These are phyloP conservation scores for Diadumene lineata DNA, from an alignment of 92 coral and sea anemone genomes.

Conservation along the genomic window DNA sequence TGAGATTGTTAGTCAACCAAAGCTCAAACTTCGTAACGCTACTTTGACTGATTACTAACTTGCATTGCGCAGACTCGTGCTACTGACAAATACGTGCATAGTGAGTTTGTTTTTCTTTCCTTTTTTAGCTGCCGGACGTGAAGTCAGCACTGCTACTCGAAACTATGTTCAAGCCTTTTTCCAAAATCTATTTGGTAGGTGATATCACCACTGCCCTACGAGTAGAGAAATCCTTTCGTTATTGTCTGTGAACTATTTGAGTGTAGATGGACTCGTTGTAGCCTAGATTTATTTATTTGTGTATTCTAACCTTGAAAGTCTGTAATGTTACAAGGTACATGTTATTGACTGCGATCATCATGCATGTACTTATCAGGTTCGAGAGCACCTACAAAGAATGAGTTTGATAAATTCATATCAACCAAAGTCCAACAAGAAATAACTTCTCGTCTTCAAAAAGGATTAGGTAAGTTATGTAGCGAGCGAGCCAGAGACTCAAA, in stretches of 20 bases:
- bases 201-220: no score
- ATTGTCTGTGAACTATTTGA: no score
- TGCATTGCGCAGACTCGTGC: no score
- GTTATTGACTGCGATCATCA: no score
- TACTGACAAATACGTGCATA: not conserved
- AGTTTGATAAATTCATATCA: constrained; percentile 19
- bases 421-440: constrained; percentile 27
- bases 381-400: constrained; percentile 9
- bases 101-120: not conserved
- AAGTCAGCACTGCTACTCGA: constrained; percentile 4
- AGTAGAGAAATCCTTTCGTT: no score
- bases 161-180: constrained; percentile 14
- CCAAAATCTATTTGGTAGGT: constrained; percentile 18
- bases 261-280: no score
- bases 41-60: no score
- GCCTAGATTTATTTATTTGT: no score
- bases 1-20: no score
- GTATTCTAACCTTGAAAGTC: no score
- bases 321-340: no score
- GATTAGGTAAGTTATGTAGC: constrained; percentile 19
- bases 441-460: constrained; percentile 17
- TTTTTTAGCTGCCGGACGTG: constrained; percentile 22
- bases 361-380: constrained; percentile 3
- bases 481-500: not conserved
- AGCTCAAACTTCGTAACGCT: no score